Evolutionary conservation across 2,797 vertebrate genomes (phyloP).

Genomic region (Darevskia nairensis): DNA sequence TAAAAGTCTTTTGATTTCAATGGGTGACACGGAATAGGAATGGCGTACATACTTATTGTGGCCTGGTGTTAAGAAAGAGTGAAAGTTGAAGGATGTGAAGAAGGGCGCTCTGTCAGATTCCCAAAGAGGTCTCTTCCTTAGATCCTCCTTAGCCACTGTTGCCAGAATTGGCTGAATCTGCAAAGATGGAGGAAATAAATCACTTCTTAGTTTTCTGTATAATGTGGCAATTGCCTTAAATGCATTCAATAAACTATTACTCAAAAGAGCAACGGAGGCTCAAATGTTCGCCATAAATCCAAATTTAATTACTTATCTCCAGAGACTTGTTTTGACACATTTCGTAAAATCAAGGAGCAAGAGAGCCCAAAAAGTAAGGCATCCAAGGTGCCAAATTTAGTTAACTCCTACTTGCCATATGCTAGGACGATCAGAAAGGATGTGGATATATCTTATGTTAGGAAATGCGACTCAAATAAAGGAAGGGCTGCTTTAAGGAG

Average conservation of each 20-base stretch:
- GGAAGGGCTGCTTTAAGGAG: neutral
- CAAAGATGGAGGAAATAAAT: conserved; percentile 1
- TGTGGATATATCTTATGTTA: neutral
- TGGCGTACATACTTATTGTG: conserved; percentile 22
- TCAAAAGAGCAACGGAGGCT: neutral
- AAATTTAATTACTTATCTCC: neutral
- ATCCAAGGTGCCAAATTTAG: neutral
- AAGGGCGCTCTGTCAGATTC: neutral
- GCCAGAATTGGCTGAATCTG: conserved; percentile 37
- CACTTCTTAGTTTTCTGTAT: neutral
- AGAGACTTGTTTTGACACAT: neutral
- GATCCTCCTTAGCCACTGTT: conserved; percentile 24
- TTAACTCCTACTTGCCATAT: neutral
- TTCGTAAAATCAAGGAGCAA: neutral
- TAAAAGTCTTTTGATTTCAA: conserved; percentile 31
- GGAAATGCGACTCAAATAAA: neutral
- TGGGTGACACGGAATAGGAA: conserved; percentile 27
- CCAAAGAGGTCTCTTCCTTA: conserved; percentile 8
- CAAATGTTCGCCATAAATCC: neutral
- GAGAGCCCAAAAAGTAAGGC: neutral
- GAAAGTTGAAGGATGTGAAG: neutral
- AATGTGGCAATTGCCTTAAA: neutral
- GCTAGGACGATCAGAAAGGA: neutral
- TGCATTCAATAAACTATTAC: neutral
- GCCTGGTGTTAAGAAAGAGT: conserved; percentile 20